Evolutionary conservation across 1,140 invertebrate genomes (phyloP).

Genomic region (Eupristina koningsbergeri): DNA sequence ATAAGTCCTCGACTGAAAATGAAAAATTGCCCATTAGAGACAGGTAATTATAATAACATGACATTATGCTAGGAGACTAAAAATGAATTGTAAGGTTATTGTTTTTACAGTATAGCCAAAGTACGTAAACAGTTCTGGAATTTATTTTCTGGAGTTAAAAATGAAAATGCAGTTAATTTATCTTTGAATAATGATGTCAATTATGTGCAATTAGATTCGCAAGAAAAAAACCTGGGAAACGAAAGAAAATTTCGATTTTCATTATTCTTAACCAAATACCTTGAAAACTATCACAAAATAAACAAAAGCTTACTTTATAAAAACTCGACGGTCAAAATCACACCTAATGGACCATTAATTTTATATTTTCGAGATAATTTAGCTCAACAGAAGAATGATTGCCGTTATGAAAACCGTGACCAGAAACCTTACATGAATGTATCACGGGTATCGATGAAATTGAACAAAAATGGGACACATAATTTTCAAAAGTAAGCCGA

Average conservation of each 20-base stretch:
- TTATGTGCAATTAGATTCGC: background rate
- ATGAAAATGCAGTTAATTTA: background rate
- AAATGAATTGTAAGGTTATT: slow-evolving; percentile 5
- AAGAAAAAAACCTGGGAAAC: background rate
- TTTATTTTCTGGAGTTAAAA: slow-evolving; percentile 21
- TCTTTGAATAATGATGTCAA: background rate
- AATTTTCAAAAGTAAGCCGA: background rate
- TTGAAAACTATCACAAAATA: background rate
- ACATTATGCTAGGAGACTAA: background rate
- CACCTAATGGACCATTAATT: background rate
- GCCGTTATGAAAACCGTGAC: background rate
- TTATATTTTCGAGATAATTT: background rate
- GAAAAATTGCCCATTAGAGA: background rate
- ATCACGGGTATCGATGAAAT: background rate
- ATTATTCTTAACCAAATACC: background rate
- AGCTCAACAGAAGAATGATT: background rate
- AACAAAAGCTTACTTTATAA: background rate
- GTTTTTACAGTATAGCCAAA: slow-evolving; percentile 31
- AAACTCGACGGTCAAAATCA: background rate
- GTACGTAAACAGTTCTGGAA: slow-evolving; percentile 39
- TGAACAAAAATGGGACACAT: background rate
- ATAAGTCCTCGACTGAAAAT: background rate
- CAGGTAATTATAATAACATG: background rate
- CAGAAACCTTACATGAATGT: background rate
- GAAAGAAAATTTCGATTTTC: background rate